phyloP scores from a whole-genome alignment of 2,113 vertebrate species.

The Aplodontia rufa region DNA sequence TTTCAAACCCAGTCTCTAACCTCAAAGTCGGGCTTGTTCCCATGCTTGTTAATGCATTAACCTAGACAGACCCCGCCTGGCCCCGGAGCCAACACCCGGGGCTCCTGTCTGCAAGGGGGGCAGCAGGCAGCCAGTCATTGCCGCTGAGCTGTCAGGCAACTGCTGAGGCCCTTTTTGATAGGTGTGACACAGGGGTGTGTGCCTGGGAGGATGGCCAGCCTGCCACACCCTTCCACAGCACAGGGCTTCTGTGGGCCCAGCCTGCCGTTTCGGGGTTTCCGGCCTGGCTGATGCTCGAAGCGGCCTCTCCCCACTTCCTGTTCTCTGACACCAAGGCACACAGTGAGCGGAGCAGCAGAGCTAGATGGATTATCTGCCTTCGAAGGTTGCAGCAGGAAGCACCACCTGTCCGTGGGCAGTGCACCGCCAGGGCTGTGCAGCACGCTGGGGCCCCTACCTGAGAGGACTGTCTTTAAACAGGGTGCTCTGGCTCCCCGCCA shows the following conservation, averaged over 20 bases:
- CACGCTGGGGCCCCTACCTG: conserved; percentile 54
- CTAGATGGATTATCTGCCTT: too few relatives aligned
- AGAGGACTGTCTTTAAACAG: conserved; percentile 79
- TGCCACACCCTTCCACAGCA: background rate
- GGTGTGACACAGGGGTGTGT: fast-evolving
- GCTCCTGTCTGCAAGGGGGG: background rate
- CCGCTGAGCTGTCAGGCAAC: background rate
- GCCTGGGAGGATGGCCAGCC: background rate
- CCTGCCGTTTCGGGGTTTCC: background rate
- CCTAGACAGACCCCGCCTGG: background rate
- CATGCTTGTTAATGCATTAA: background rate
- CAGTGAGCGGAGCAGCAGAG: too few relatives aligned
- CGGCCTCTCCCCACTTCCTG: conserved; percentile 65
- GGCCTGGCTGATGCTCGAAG: background rate
- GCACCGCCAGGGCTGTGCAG: fast-evolving
- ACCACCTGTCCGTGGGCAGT: fast-evolving
- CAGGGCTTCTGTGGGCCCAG: background rate
- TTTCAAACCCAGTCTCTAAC: background rate
- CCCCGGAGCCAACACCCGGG: background rate
- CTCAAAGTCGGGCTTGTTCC: background rate
- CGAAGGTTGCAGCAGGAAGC: background rate
- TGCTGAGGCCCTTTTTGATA: background rate
- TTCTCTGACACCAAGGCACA: too few relatives aligned
- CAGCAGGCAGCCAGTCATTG: background rate
- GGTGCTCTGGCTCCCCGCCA: conserved; percentile 73